phyloP scores from a whole-genome alignment of 2,888 invertebrate species.

The Eupithecia dodoneata region DNA sequence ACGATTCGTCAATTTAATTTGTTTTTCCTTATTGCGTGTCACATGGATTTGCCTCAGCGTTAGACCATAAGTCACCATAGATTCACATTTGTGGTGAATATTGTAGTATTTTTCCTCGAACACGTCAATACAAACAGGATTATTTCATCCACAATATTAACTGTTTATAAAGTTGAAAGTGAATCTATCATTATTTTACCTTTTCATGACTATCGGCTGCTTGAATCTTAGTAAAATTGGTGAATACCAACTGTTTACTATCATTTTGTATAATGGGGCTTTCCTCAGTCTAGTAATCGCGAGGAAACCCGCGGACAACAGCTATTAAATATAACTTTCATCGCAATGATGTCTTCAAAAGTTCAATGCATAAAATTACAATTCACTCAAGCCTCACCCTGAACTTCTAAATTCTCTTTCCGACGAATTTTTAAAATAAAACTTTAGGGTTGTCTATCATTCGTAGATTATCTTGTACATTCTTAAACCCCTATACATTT shows the following conservation, averaged over 20 bases:
- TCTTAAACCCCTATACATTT: background rate
- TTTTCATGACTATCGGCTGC: background rate
- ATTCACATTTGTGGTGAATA: background rate
- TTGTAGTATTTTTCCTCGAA: background rate
- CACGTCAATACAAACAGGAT: background rate
- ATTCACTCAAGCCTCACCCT: slow-evolving; percentile 17
- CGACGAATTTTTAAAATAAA: slow-evolving; percentile 6
- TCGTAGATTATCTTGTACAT: background rate
- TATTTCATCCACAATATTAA: background rate
- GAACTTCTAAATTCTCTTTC: slow-evolving; percentile 5
- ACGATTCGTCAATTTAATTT: background rate
- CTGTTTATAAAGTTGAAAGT: background rate
- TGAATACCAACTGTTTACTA: background rate
- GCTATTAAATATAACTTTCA: background rate
- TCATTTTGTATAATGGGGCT: background rate
- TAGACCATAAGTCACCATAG: background rate
- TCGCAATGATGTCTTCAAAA: slow-evolving; percentile 1
- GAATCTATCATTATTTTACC: background rate
- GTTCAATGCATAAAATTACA: slow-evolving; percentile 28
- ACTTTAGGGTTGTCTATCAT: background rate
- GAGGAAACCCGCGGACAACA: background rate
- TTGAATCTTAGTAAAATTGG: background rate
- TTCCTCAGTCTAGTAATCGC: background rate
- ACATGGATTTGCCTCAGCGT: background rate
- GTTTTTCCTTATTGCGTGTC: background rate